These are phyloP conservation scores for Argyresthia goedartella DNA, from an alignment of 2,888 invertebrate genomes.

Conservation along the genomic window DNA sequence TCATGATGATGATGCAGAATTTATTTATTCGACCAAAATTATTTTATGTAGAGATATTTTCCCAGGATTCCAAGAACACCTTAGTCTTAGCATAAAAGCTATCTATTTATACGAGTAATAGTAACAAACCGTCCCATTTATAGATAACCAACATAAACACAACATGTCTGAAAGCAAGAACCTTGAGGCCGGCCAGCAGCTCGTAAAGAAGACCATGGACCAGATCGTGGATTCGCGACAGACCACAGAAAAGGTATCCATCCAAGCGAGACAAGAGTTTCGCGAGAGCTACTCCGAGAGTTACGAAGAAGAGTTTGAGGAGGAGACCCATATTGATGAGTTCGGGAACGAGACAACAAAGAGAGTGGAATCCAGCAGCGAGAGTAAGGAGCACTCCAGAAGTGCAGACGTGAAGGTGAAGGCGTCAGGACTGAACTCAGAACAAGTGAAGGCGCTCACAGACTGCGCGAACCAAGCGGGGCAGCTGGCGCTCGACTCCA, in stretches of 20 bases:
- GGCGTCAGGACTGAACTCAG: conserved; percentile 54
- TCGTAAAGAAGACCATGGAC: conserved; percentile 62
- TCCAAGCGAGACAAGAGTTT: conserved; percentile 64
- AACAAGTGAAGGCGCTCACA: conserved; percentile 59
- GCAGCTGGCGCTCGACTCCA: conserved; percentile 60
- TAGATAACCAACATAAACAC: no score
- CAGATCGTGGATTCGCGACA: conserved; percentile 50
- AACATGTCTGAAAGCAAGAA: conserved; percentile 47
- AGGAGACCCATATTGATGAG: conserved; percentile 59
- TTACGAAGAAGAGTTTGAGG: conserved; percentile 64
- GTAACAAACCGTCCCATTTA: no score
- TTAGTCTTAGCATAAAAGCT: no score
- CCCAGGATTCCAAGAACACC: no score
- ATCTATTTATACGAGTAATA: no score
- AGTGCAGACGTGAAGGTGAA: conserved; percentile 64
- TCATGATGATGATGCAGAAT: no score
- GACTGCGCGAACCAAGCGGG: conserved; percentile 63
- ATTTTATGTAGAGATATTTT: no score
- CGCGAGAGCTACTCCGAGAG: conserved; percentile 57
- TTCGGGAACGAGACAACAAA: conserved; percentile 58
- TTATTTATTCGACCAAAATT: no score
- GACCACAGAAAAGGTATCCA: conserved; percentile 49
- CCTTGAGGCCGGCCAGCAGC: conserved; percentile 58
- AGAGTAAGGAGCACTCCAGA: conserved; percentile 60
- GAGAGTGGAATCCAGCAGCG: conserved; percentile 57